Conservation (phyloP, 2,888 invertebrate species). For the Drosophila emarginata region DNA sequence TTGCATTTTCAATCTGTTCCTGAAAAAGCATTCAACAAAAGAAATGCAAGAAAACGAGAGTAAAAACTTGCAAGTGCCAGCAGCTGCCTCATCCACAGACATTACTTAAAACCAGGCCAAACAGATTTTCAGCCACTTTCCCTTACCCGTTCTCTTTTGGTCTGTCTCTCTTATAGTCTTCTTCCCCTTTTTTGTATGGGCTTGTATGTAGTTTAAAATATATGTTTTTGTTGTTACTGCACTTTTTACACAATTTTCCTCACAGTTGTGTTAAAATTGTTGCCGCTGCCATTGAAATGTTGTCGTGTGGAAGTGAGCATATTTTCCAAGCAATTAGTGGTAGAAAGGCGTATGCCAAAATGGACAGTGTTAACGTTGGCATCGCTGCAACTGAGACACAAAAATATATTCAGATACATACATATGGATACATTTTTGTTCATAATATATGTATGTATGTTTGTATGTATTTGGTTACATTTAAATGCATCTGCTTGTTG, state of each 20-base stretch:
- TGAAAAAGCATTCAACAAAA: not conserved
- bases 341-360: slow-evolving; percentile 42
- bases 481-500: not conserved
- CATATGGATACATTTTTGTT: not conserved
- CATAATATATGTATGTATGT: not conserved
- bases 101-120: slow-evolving; percentile 45
- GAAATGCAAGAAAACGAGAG: slow-evolving; percentile 26
- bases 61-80: slow-evolving; percentile 20
- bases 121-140: slow-evolving; percentile 26
- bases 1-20: slow-evolving; percentile 10
- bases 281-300: slow-evolving; percentile 65
- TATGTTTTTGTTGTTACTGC: slow-evolving; percentile 42
- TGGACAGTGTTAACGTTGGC: slow-evolving; percentile 31
- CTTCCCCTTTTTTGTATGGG: not conserved
- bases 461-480: not conserved
- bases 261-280: slow-evolving; percentile 46
- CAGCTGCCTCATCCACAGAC: slow-evolving; percentile 21
- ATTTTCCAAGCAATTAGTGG: slow-evolving; percentile 74
- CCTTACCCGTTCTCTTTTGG: not conserved
- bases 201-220: slow-evolving; percentile 28
- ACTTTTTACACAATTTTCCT: slow-evolving; percentile 16
- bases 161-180: not conserved
- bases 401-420: not conserved
- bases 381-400: slow-evolving; percentile 3
- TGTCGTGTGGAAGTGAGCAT: slow-evolving; percentile 65